A percentile compares a stretch with the other conserved stretches of the same genome.
These are phyloP conservation scores for Ferdinandea cuprea DNA, from an alignment of 2,888 invertebrate genomes.

Conservation along the genomic window DNA sequence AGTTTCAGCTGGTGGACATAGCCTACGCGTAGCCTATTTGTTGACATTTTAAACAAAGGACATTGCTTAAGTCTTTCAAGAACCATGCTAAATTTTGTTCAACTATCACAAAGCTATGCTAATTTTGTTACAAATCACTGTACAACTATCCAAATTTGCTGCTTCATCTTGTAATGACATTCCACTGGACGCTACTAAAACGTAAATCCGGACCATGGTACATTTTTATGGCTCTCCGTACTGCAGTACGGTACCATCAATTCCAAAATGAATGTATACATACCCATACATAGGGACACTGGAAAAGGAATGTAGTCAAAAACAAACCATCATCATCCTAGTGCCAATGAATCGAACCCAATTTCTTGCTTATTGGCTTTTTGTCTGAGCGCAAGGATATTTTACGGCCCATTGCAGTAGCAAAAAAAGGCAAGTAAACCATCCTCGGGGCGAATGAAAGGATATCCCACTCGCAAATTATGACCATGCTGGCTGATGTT, in stretches of 20 bases:
- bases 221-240: conserved; percentile 49
- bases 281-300: not conserved
- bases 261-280: conserved; percentile 32
- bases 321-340: conserved; percentile 31
- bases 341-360: conserved; percentile 65
- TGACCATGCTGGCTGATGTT: conserved; percentile 49
- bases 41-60: too few relatives aligned
- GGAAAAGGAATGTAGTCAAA: not conserved
- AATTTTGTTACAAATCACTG: too few relatives aligned
- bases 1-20: too few relatives aligned
- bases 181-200: conserved; percentile 29
- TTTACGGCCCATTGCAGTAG: conserved; percentile 61
- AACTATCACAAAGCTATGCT: not conserved
- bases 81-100: not conserved
- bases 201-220: conserved; percentile 49
- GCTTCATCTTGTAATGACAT: conserved; percentile 50
- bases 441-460: conserved; percentile 13
- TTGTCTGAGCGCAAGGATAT: conserved; percentile 66
- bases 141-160: not conserved
- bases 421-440: too few relatives aligned
- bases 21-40: too few relatives aligned
- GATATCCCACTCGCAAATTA: conserved; percentile 53
- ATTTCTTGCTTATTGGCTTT: conserved; percentile 65
- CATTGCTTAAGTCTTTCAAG: conserved; percentile 23
- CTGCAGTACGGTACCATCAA: conserved; percentile 28